These are phyloP conservation scores for Ataeniobius toweri DNA, from an alignment of 2,797 vertebrate genomes.

Conservation along the genomic window DNA sequence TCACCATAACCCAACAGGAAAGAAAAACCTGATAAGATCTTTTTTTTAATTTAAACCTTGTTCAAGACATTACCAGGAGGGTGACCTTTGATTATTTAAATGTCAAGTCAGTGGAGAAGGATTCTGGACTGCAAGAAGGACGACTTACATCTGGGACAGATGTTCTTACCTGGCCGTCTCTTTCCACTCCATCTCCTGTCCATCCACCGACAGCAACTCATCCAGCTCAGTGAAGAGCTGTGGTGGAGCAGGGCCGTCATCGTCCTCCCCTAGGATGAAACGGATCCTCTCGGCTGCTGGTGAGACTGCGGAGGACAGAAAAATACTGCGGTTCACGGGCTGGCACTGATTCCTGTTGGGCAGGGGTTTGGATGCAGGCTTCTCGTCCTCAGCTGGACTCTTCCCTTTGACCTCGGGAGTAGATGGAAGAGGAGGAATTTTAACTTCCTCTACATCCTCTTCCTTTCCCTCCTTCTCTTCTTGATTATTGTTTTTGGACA, in stretches of 20 bases:
- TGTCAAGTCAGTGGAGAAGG: not conserved
- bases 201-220: conserved; percentile 92
- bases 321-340: conserved; percentile 89
- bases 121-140: not conserved
- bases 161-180: conserved; percentile 93
- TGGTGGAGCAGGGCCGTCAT: conserved; percentile 91
- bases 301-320: conserved; percentile 92
- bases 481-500: conserved; percentile 78
- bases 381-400: conserved; percentile 74
- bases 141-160: not conserved
- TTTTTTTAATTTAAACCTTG: not conserved
- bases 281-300: conserved; percentile 95
- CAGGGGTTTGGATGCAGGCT: conserved; percentile 46
- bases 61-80: not conserved
- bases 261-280: conserved; percentile 96
- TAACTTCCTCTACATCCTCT: conserved; percentile 61
- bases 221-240: conserved; percentile 99
- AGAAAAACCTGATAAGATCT: conserved; percentile 26
- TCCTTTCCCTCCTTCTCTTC: conserved; percentile 62
- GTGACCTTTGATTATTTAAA: not conserved
- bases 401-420: conserved; percentile 69
- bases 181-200: conserved; percentile 99
- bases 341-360: conserved; percentile 73
- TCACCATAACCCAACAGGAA: conserved; percentile 25
- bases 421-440: conserved; percentile 68